phyloP scores from a whole-genome alignment of 2,113 vertebrate species.

The Melanocharis versteri region DNA sequence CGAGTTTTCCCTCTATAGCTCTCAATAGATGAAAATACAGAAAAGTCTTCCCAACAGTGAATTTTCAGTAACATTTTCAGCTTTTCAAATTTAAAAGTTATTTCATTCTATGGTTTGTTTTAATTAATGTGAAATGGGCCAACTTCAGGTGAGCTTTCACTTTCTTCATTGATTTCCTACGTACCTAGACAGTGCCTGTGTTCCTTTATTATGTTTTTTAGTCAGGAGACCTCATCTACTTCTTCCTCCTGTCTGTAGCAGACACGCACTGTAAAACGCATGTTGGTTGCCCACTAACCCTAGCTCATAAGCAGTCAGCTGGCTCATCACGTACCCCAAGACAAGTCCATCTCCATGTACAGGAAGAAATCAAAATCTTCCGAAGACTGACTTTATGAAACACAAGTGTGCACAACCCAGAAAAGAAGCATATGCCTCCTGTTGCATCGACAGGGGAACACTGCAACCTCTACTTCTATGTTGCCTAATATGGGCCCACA shows the following conservation, averaged over 20 bases:
- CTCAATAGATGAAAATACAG: background rate
- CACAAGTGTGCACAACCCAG: background rate
- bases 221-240: background rate
- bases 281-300: background rate
- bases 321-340: background rate
- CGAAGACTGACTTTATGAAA: background rate
- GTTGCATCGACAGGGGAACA: fast-evolving
- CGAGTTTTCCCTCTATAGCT: background rate
- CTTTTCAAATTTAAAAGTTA: background rate
- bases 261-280: background rate
- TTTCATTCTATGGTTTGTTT: background rate
- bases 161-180: background rate
- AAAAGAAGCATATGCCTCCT: background rate
- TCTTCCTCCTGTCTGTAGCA: background rate
- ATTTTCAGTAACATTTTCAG: background rate
- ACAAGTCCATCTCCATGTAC: background rate
- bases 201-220: background rate
- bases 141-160: background rate
- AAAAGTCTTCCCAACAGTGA: background rate
- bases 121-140: background rate
- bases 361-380: background rate
- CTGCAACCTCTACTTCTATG: background rate
- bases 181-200: background rate
- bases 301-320: background rate
- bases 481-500: background rate